Evolutionary conservation across 2,113 vertebrate genomes (phyloP).

Genomic region (Pterocles orientalis): DNA sequence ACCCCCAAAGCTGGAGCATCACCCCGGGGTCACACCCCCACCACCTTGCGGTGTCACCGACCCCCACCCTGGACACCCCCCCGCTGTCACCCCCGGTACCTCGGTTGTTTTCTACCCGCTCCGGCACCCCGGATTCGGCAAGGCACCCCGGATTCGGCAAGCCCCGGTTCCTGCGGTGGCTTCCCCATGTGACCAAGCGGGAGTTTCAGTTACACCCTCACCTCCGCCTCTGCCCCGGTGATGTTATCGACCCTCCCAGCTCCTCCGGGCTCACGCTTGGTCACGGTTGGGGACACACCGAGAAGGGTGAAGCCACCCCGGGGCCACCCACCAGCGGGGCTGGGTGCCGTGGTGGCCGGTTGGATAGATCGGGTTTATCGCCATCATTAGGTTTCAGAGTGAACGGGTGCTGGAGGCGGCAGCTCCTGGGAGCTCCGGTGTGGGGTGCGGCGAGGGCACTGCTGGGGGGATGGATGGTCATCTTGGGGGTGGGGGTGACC

Average conservation of each 20-base stretch:
- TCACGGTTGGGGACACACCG: neutral
- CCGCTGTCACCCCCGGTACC: too few relatives aligned
- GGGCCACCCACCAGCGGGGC: fast-evolving
- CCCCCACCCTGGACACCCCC: too few relatives aligned
- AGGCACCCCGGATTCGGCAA: neutral
- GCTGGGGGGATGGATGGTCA: too few relatives aligned
- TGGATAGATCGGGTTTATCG: fast-evolving
- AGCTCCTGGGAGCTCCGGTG: fast-evolving
- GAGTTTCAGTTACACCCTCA: slow-evolving; percentile 19
- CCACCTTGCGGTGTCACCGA: too few relatives aligned
- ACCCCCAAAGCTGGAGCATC: too few relatives aligned
- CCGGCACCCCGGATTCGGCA: too few relatives aligned
- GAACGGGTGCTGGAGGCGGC: neutral
- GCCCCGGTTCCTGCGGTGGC: neutral
- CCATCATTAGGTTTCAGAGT: neutral
- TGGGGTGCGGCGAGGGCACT: too few relatives aligned
- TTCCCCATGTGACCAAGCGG: neutral
- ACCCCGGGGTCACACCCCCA: too few relatives aligned
- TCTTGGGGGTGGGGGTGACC: neutral
- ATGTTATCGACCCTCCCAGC: neutral
- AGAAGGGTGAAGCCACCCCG: fast-evolving
- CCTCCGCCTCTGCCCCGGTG: neutral
- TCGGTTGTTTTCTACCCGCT: too few relatives aligned
- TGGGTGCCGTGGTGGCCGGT: neutral
- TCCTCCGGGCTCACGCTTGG: too few relatives aligned